Evolutionary conservation across 2,888 invertebrate species (phyloP), one percentile per base, ranked within the genome.

Genomic region (Ametastegia equiseti): DNA sequence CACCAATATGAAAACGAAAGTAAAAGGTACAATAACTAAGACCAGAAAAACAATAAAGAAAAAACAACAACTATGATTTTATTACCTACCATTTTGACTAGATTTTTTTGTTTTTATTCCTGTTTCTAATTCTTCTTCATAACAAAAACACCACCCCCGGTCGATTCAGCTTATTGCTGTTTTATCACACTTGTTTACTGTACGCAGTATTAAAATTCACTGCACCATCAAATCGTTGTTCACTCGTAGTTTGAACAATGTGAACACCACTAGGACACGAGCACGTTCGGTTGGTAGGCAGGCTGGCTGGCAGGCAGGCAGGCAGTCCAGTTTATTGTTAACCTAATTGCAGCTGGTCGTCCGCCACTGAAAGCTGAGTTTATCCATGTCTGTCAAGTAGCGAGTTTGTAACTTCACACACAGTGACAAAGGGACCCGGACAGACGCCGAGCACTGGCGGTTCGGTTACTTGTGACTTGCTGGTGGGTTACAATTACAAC

Each of bases 271-370:
- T n/a, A 27, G 30, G 1, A 19, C 36, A 19, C 39, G n/a, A 11
- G 36, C 7, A 67, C 39, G 67, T 15, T n/a, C 39, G 36, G 67
- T 23, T n/a, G n/a, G n/a, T n/a, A n/a, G n/a, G n/a, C n/a, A n/a
- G n/a, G n/a, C n/a, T n/a, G n/a, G n/a, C n/a, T n/a, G n/a, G n/a
- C n/a, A n/a, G n/a, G n/a, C n/a, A n/a, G 15, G 63, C 9, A 30
- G 33, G 71, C 47, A 67, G 65, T 47, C 71, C 45, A 47, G 47
- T 45, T 33, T 75, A 75, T 75, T 75, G 54, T 42, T 75, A 75
- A 50, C 75, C 50, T 75, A 75, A 75, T 75, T 75, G 75, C 33
- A 54, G 75, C 54, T 75, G 75, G 50, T 75, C 75, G 54, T 54
- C 75, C 27, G 50, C 50, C 75, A 19, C 23, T 54, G 33, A 19